A percentile compares a stretch with the other conserved stretches of the same genome.
Evolutionary conservation across 2,888 invertebrate genomes (phyloP).

Genomic region (Hydroisotoma schaefferi): DNA sequence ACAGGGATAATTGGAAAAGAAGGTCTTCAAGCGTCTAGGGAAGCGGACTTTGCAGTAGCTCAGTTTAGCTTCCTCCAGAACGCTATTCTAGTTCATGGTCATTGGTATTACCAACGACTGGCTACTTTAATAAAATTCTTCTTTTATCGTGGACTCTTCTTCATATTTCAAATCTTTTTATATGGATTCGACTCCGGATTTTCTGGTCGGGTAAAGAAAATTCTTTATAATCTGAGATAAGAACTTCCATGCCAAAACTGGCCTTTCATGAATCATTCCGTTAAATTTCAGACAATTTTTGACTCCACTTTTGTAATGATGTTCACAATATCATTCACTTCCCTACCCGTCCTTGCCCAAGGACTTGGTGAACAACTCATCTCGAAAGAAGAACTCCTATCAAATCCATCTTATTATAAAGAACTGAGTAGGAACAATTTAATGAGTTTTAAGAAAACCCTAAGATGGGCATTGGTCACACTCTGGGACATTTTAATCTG

Average conservation of each 20-base stretch:
- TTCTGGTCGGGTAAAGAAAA: conserved; percentile 52
- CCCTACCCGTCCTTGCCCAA: conserved; percentile 68
- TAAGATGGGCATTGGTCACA: conserved; percentile 56
- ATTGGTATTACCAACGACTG: conserved; percentile 87
- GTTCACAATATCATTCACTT: conserved; percentile 72
- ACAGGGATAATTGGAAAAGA: conserved; percentile 72
- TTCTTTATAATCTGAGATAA: background rate
- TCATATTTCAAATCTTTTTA: conserved; percentile 62
- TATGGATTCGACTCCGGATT: conserved; percentile 54
- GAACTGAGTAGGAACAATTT: conserved; percentile 62
- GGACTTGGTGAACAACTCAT: conserved; percentile 72
- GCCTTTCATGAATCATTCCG: background rate
- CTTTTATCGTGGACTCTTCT: conserved; percentile 93
- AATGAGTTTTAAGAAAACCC: conserved; percentile 62
- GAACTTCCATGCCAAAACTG: background rate
- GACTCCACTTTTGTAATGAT: conserved; percentile 70
- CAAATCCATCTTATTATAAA: conserved; percentile 65
- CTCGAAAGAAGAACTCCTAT: conserved; percentile 56
- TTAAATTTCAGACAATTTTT: conserved; percentile 62
- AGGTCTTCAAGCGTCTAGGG: conserved; percentile 84
- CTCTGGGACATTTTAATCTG: conserved; percentile 18
- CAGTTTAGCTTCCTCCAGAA: conserved; percentile 80
- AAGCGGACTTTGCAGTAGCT: conserved; percentile 93
- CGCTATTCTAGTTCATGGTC: conserved; percentile 83
- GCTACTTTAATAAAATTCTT: conserved; percentile 97